A percentile compares a stretch with the other conserved stretches of the same genome.
These are phyloP conservation scores for Lophotriccus pileatus DNA, from an alignment of 2,797 vertebrate species.

Conservation along the genomic window DNA sequence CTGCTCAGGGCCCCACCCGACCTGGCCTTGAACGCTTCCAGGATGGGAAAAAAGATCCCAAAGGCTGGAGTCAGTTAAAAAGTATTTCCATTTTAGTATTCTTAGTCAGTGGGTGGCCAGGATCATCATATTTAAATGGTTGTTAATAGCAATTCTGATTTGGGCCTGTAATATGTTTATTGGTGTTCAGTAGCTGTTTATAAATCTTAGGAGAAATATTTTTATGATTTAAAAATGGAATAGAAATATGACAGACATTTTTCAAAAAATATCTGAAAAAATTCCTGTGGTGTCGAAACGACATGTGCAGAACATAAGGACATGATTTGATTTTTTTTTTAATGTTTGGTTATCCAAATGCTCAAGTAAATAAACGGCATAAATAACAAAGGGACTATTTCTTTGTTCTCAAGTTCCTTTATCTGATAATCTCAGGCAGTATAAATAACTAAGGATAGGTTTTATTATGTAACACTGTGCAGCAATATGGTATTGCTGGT, in stretches of 20 bases:
- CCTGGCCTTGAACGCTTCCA: neutral
- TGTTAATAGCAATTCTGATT: neutral
- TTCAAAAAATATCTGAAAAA: neutral
- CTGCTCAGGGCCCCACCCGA: neutral
- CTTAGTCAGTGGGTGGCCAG: slow-evolving; percentile 15
- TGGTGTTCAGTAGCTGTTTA: slow-evolving; percentile 14
- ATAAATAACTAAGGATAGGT: slow-evolving; percentile 46
- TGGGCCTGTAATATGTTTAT: slow-evolving; percentile 3
- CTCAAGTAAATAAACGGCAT: slow-evolving; percentile 13
- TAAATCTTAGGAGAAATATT: slow-evolving; percentile 31
- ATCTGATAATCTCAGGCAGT: slow-evolving; percentile 42
- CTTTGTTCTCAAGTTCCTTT: slow-evolving; percentile 51
- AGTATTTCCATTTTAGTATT: neutral
- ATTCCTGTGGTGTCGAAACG: neutral
- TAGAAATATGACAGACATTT: slow-evolving; percentile 27
- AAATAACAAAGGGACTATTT: slow-evolving; percentile 25
- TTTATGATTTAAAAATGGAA: slow-evolving; percentile 21
- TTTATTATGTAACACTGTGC: slow-evolving; percentile 39
- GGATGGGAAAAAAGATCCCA: neutral
- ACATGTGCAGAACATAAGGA: slow-evolving; percentile 32
- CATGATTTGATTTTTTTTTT: neutral
- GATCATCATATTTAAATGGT: neutral
- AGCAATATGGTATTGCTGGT: neutral
- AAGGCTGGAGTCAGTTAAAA: neutral
- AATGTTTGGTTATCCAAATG: slow-evolving; percentile 26